These are phyloP conservation scores for Orchestia grillus DNA, from an alignment of 1,140 invertebrate genomes.

Conservation along the genomic window DNA sequence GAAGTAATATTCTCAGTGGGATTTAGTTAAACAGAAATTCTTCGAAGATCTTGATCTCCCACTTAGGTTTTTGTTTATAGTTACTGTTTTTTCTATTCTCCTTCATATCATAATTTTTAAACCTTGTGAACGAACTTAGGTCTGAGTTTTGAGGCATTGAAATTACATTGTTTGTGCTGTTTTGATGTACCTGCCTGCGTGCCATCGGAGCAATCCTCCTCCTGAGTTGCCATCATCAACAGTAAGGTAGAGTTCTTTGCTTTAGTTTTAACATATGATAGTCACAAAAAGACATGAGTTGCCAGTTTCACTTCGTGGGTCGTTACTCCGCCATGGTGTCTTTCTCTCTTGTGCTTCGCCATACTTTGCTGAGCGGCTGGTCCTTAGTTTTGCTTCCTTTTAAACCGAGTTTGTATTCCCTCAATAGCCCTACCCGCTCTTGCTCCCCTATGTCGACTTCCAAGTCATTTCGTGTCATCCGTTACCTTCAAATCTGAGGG, in stretches of 20 bases:
- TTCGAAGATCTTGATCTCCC: neutral
- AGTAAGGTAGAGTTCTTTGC: slow-evolving; percentile 7
- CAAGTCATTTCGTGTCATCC: neutral
- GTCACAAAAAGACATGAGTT: slow-evolving; percentile 45
- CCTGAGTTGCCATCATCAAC: slow-evolving; percentile 28
- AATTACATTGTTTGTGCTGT: neutral
- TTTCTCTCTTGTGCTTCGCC: neutral
- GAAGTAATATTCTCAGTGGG: neutral
- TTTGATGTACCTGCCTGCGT: slow-evolving; percentile 25
- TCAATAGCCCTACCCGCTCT: neutral
- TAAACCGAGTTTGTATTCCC: neutral
- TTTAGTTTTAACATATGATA: neutral
- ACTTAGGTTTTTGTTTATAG: neutral
- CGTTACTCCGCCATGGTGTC: neutral
- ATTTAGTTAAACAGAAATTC: neutral
- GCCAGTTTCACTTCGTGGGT: neutral
- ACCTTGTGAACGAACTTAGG: neutral
- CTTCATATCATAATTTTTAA: neutral
- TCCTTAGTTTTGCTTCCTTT: neutral
- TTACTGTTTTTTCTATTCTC: neutral
- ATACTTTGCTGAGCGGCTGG: neutral
- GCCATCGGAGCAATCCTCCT: slow-evolving; percentile 1
- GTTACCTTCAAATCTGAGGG: neutral
- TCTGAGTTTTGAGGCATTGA: neutral
- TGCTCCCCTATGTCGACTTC: neutral